phyloP scores from a whole-genome alignment of 1,140 invertebrate species.

The Halyomorpha halys region DNA sequence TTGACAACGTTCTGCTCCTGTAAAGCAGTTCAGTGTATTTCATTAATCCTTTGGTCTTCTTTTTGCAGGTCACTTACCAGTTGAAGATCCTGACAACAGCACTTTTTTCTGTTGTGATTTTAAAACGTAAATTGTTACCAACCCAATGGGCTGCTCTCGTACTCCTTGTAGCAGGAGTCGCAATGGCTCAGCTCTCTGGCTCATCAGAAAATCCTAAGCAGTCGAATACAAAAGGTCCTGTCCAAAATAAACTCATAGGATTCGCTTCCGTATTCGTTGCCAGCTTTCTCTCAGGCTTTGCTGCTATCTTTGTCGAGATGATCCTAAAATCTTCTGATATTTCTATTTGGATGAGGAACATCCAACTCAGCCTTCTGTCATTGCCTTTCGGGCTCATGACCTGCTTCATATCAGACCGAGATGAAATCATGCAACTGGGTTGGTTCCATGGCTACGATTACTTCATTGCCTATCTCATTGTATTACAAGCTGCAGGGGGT shows the following conservation, averaged over 20 bases:
- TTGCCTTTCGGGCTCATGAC: slow-evolving; percentile 70
- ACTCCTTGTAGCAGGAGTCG: slow-evolving; percentile 75
- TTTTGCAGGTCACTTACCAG: slow-evolving; percentile 56
- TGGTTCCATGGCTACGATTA: slow-evolving; percentile 73
- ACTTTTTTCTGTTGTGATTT: slow-evolving; percentile 86
- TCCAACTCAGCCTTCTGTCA: slow-evolving; percentile 73
- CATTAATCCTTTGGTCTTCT: too few relatives aligned
- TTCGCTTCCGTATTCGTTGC: slow-evolving; percentile 80
- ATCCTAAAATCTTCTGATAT: slow-evolving; percentile 92
- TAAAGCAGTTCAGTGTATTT: too few relatives aligned
- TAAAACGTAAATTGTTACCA: slow-evolving; percentile 61
- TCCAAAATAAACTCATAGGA: slow-evolving; percentile 72
- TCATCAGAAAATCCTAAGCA: slow-evolving; percentile 35
- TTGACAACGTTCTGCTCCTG: too few relatives aligned
- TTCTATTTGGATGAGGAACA: slow-evolving; percentile 93
- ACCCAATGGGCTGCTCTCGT: slow-evolving; percentile 84
- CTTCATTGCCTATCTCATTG: slow-evolving; percentile 72
- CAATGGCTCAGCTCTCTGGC: slow-evolving; percentile 70
- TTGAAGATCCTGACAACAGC: slow-evolving; percentile 97
- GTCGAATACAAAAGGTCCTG: slow-evolving; percentile 30
- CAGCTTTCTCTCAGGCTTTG: slow-evolving; percentile 92
- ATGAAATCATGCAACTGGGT: slow-evolving; percentile 43
- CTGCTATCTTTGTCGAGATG: slow-evolving; percentile 99
- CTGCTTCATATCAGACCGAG: slow-evolving; percentile 49
- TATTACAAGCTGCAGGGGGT: slow-evolving; percentile 79